Evolutionary conservation across 1,140 invertebrate genomes (phyloP).

Genomic region (Cydia splendana): DNA sequence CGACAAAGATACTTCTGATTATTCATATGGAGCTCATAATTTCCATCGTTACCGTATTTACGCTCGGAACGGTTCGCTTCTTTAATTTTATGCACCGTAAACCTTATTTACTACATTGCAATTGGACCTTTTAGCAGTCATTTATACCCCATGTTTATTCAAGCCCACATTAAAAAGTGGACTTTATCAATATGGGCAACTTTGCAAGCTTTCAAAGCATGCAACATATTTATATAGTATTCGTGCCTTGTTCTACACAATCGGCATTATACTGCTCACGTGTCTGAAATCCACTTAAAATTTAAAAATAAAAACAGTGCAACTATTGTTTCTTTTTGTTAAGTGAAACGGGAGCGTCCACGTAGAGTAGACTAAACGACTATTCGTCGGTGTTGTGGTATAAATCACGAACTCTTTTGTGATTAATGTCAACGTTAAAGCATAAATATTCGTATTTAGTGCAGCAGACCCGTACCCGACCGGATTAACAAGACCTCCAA

Average conservation of each 20-base stretch:
- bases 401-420: constrained; percentile 76
- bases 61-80: neutral
- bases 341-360: constrained; percentile 47
- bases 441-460: constrained; percentile 77
- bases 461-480: constrained; percentile 67
- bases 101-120: constrained; percentile 2
- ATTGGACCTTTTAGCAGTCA: constrained; percentile 10
- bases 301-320: constrained; percentile 62
- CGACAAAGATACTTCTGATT: constrained; percentile 40
- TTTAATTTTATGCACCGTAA: neutral
- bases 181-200: neutral
- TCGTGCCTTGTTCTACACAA: neutral
- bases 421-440: constrained; percentile 76
- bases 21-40: constrained; percentile 21
- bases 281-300: constrained; percentile 48
- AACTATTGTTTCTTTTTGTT: constrained; percentile 56
- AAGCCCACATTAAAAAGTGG: neutral
- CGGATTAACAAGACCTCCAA: constrained; percentile 74
- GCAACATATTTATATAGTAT: neutral
- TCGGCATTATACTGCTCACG: constrained; percentile 34
- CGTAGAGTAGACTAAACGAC: constrained; percentile 52
- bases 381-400: constrained; percentile 58
- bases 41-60: constrained; percentile 19
- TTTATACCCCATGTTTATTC: constrained; percentile 6
- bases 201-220: neutral